Conservation (phyloP, 2,113 vertebrate species). For the Herpailurus yagouaroundi region DNA sequence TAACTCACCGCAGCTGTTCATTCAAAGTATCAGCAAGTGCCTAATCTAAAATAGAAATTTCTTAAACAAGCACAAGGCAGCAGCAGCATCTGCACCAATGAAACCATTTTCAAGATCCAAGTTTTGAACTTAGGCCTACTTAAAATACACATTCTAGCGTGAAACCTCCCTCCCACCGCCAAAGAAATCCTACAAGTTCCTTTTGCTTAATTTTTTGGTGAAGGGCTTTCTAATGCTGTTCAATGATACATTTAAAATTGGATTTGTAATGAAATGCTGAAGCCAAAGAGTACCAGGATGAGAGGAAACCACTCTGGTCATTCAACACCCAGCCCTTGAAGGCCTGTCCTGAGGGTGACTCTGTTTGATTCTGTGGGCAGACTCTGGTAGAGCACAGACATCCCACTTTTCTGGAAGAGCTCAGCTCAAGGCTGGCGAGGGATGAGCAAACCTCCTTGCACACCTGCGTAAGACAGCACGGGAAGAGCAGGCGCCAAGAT, state of each 20-base stretch:
- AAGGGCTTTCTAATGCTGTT: accelerated
- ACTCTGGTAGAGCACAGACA: neutral
- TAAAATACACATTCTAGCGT: neutral
- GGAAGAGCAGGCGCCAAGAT: accelerated
- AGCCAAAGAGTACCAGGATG: neutral
- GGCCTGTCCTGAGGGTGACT: neutral
- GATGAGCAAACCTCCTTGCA: neutral
- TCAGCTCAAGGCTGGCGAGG: neutral
- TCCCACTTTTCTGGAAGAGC: neutral
- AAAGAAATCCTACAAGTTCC: neutral
- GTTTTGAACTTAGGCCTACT: neutral
- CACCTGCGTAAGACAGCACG: accelerated
- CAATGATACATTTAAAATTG: neutral
- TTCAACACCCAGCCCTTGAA: accelerated
- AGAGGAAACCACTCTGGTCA: neutral
- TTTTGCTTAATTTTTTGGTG: neutral
- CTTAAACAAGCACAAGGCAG: neutral
- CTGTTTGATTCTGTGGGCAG: neutral
- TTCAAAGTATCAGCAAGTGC: neutral
- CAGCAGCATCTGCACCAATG: neutral
- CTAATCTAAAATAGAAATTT: neutral
- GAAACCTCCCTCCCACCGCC: neutral
- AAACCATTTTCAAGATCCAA: neutral
- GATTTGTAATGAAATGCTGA: neutral
- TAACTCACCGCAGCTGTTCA: neutral